phyloP scores from a whole-genome alignment of 2,888 invertebrate genomes.

The Amaurobius ferox region DNA sequence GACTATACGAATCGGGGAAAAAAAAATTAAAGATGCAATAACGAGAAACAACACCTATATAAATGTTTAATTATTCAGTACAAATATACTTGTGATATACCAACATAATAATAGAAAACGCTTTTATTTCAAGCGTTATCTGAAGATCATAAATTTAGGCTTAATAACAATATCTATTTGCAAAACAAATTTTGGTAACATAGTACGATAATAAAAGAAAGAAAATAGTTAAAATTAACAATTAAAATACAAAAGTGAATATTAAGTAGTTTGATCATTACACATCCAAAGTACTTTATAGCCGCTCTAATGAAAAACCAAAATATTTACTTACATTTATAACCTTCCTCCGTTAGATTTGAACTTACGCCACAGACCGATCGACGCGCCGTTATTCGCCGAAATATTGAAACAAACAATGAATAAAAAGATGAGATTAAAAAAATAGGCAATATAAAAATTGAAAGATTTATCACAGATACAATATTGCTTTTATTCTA shows the following conservation, averaged over 20 bases:
- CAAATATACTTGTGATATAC: too few species aligned
- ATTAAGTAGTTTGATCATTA: too few species aligned
- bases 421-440: too few species aligned
- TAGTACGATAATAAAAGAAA: neutral
- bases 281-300: too few species aligned
- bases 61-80: too few species aligned
- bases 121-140: slow-evolving; percentile 12
- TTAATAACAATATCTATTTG: slow-evolving; percentile 4
- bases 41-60: too few species aligned
- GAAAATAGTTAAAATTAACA: neutral
- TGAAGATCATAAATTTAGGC: slow-evolving; percentile 20
- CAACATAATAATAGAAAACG: too few species aligned
- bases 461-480: too few species aligned
- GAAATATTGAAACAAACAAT: neutral
- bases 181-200: neutral
- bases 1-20: too few species aligned
- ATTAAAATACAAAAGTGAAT: neutral
- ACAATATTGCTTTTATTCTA: too few species aligned
- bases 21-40: too few species aligned
- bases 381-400: slow-evolving; percentile 46
- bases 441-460: too few species aligned
- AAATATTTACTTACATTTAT: slow-evolving; percentile 61
- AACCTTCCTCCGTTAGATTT: slow-evolving; percentile 61
- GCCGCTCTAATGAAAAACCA: slow-evolving; percentile 26
- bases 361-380: slow-evolving; percentile 64